Conservation (phyloP, 2,797 vertebrate species). For the Amphiprion clarkii region DNA sequence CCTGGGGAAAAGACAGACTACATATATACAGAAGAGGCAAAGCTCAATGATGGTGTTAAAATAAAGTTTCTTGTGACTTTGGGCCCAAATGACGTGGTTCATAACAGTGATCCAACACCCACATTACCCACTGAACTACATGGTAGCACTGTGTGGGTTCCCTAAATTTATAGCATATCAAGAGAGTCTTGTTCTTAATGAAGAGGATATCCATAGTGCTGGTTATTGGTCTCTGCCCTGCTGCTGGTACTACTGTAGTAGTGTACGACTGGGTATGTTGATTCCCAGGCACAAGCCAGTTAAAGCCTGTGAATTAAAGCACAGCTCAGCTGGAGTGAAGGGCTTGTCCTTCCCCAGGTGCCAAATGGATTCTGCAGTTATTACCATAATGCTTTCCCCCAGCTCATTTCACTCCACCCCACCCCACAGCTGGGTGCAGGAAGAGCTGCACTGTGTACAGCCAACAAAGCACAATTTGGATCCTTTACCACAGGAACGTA, state of each 20-base stretch:
- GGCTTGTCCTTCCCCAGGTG: constrained; percentile 60
- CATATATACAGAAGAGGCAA: too few species aligned
- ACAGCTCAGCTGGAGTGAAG: constrained; percentile 55
- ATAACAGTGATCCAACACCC: background rate
- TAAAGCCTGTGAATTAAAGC: constrained; percentile 37
- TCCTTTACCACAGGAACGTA: background rate
- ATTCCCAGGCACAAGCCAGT: constrained; percentile 7
- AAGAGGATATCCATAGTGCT: background rate
- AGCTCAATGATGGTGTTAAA: too few species aligned
- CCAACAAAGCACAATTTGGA: constrained; percentile 6
- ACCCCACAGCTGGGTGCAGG: constrained; percentile 73
- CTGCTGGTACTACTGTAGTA: background rate
- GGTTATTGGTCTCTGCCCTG: background rate
- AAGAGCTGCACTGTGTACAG: constrained; percentile 57
- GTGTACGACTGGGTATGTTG: background rate
- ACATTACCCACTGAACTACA: too few species aligned
- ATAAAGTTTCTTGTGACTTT: too few species aligned
- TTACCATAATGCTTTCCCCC: constrained; percentile 67
- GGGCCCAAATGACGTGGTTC: too few species aligned
- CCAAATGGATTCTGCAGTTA: constrained; percentile 67
- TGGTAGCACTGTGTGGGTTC: too few species aligned
- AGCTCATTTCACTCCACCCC: constrained; percentile 69
- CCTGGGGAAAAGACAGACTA: too few species aligned
- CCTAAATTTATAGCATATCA: background rate
- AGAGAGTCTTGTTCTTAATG: constrained; percentile 5